Conservation (phyloP, 2,113 vertebrate species). For the Hydrochoerus hydrochaeris region DNA sequence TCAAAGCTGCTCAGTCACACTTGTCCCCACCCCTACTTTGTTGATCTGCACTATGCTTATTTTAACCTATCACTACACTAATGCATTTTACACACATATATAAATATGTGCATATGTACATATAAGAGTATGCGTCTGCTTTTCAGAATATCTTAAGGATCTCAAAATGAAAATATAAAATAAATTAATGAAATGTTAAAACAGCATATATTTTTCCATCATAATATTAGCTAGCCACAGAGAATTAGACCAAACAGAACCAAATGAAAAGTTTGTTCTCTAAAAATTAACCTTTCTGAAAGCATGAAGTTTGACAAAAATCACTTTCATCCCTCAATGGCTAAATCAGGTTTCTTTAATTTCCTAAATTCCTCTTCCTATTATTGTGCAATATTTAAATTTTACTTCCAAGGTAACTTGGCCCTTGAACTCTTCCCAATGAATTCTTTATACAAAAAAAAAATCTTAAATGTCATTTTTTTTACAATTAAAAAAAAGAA, state of each 20-base stretch:
- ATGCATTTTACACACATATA: not conserved
- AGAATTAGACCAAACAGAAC: not conserved
- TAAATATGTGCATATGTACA: no score
- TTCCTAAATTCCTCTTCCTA: not conserved
- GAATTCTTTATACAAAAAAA: not conserved
- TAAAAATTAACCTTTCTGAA: not conserved
- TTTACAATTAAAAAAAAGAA: not conserved
- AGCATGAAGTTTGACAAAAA: not conserved
- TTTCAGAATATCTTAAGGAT: not conserved
- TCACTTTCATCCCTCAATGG: not conserved
- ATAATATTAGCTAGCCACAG: not conserved
- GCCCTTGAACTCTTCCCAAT: not conserved
- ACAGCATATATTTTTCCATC: not conserved
- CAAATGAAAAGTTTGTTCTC: not conserved
- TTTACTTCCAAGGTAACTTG: not conserved
- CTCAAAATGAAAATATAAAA: conserved; percentile 13
- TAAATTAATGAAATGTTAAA: not conserved
- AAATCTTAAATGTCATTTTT: not conserved
- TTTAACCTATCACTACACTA: not conserved
- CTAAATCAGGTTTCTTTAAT: not conserved
- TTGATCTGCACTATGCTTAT: not conserved
- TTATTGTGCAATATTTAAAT: not conserved
- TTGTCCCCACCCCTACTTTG: rapidly evolving
- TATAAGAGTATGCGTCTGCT: not conserved
- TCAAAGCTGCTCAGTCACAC: not conserved